Evolutionary conservation across 2,888 invertebrate genomes (phyloP).

Genomic region (Ptilodon capucinus): DNA sequence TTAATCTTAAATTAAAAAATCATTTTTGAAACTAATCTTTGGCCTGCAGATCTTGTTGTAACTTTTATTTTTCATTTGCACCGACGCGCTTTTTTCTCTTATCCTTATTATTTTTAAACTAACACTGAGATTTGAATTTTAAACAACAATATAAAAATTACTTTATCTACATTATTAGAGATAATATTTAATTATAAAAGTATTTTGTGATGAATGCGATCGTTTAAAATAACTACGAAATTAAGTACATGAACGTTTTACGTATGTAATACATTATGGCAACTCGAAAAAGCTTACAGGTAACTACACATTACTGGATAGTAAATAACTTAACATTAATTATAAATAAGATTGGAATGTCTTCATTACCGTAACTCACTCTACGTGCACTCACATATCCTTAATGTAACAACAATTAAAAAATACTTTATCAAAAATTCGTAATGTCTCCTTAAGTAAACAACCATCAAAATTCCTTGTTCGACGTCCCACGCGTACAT

Average conservation of each 20-base stretch:
- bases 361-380: conserved; percentile 52
- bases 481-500: conserved; percentile 38
- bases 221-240: conserved; percentile 42
- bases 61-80: conserved; percentile 57
- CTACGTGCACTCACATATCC: conserved; percentile 50
- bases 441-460: conserved; percentile 44
- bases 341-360: conserved; percentile 66
- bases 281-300: conserved; percentile 59
- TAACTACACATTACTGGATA: conserved; percentile 37
- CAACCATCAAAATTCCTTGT: conserved; percentile 48
- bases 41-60: conserved; percentile 75
- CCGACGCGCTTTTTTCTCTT: conserved; percentile 49
- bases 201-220: conserved; percentile 31
- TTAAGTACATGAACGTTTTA: conserved; percentile 71
- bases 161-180: conserved; percentile 31
- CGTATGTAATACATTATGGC: conserved; percentile 67
- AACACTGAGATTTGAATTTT: conserved; percentile 60
- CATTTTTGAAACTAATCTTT: conserved; percentile 71
- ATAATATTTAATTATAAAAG: conserved; percentile 34
- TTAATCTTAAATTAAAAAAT: conserved; percentile 39
- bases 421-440: conserved; percentile 59
- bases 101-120: conserved; percentile 37
- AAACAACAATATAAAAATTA: conserved; percentile 36
- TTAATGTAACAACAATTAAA: conserved; percentile 75
- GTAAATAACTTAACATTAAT: conserved; percentile 47